Evolutionary conservation across 2,797 vertebrate species (phyloP).

Genomic region (Odontamblyopus rebecca): DNA sequence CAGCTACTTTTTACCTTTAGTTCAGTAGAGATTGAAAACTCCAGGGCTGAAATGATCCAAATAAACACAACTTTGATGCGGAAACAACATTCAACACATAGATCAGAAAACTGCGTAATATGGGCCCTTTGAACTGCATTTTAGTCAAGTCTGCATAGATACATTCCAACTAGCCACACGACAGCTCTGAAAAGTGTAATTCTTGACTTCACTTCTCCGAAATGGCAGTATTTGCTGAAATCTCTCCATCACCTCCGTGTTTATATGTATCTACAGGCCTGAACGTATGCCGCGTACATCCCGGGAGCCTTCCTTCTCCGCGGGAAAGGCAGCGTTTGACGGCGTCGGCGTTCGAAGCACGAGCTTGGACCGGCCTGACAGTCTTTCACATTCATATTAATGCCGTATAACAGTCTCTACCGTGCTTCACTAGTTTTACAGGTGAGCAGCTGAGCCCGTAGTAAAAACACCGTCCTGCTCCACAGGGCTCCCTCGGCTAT

Average conservation of each 20-base stretch:
- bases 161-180: background rate
- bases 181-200: background rate
- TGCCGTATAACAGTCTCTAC: constrained; percentile 51
- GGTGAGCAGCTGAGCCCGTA: constrained; percentile 46
- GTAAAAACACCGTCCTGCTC: constrained; percentile 33
- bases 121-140: background rate
- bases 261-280: background rate
- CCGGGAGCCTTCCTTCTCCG: constrained; percentile 1
- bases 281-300: background rate
- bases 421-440: constrained; percentile 22
- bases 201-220: background rate
- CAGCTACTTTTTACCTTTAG: too few species aligned
- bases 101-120: too few species aligned
- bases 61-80: too few species aligned
- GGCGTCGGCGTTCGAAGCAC: constrained; percentile 11
- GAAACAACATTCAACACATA: too few species aligned
- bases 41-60: too few species aligned
- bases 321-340: constrained; percentile 39
- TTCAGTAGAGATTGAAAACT: too few species aligned
- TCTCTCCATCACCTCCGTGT: background rate
- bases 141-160: constrained; percentile 4
- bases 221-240: constrained; percentile 3
- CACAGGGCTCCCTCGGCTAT: constrained; percentile 53
- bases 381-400: constrained; percentile 65
- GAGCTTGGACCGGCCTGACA: constrained; percentile 35